phyloP scores from a whole-genome alignment of 2,888 invertebrate genomes.

The Lasioglossum figueresi region DNA sequence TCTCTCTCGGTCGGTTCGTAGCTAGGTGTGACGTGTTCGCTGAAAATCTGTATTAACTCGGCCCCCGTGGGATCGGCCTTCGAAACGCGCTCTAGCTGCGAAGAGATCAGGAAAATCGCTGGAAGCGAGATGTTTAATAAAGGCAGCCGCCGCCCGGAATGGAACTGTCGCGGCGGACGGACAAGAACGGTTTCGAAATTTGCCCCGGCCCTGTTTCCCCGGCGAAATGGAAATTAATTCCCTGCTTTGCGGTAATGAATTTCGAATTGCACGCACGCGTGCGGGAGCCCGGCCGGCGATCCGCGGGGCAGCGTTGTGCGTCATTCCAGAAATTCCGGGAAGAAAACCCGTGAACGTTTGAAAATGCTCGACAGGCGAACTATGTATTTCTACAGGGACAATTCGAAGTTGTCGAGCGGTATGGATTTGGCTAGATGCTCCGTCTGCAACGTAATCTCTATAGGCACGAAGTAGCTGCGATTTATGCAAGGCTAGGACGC shows the following conservation, averaged over 20 bases:
- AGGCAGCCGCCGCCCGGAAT: not conserved
- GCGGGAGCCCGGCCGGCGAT: not conserved
- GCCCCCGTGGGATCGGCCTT: not conserved
- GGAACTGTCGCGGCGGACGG: slow-evolving; percentile 1
- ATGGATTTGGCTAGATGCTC: not conserved
- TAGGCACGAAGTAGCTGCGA: not conserved
- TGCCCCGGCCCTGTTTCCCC: slow-evolving; percentile 19
- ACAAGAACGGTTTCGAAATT: slow-evolving; percentile 35
- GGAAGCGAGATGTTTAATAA: slow-evolving; percentile 20
- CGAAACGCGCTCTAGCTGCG: not conserved
- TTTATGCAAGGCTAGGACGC: slow-evolving; percentile 12
- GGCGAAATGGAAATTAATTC: slow-evolving; percentile 38
- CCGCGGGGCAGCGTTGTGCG: not conserved
- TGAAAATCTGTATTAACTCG: slow-evolving; percentile 19
- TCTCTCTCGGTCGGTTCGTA: not conserved
- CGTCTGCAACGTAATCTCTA: not conserved
- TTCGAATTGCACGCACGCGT: slow-evolving; percentile 26
- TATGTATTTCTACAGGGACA: not conserved
- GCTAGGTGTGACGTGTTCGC: not conserved
- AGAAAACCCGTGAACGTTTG: not conserved
- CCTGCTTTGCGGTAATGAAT: slow-evolving; percentile 28
- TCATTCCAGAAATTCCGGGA: not conserved
- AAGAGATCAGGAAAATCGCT: slow-evolving; percentile 20
- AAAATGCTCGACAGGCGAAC: not conserved
- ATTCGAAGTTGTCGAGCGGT: not conserved